Evolutionary conservation across 1,140 invertebrate genomes (phyloP).

Genomic region (Chrysomallon squamiferum): DNA sequence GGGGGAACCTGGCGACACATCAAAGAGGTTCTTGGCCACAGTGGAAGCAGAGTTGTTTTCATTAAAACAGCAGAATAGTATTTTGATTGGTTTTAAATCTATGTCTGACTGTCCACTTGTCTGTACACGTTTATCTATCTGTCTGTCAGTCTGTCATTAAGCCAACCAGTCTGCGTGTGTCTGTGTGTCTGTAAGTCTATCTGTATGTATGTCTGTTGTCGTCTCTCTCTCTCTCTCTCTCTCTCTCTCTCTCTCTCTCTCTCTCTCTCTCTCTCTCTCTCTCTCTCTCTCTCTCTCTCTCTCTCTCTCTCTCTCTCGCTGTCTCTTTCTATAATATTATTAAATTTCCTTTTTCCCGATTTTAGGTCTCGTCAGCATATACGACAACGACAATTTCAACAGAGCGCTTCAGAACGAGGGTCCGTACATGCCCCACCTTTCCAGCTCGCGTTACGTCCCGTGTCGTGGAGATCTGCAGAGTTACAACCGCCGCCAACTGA

Average conservation of each 20-base stretch:
- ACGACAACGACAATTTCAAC: constrained; percentile 34
- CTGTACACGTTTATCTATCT: neutral
- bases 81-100: constrained; percentile 15
- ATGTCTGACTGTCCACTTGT: neutral
- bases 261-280: too few relatives aligned
- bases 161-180: neutral
- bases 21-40: constrained; percentile 41
- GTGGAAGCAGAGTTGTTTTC: constrained; percentile 30
- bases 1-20: constrained; percentile 46
- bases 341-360: too few relatives aligned
- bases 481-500: neutral
- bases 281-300: too few relatives aligned
- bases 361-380: constrained; percentile 33
- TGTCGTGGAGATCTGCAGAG: neutral
- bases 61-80: too few relatives aligned
- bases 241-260: neutral
- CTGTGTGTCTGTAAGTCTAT: neutral
- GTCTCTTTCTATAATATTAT: too few relatives aligned
- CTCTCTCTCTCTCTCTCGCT: too few relatives aligned
- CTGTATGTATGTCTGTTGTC: neutral
- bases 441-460: constrained; percentile 8
- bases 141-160: neutral
- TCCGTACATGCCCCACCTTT: constrained; percentile 23
- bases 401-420: constrained; percentile 22
- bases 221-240: neutral